Conservation (phyloP, 1,140 invertebrate species). For the Drosophila melanica region DNA sequence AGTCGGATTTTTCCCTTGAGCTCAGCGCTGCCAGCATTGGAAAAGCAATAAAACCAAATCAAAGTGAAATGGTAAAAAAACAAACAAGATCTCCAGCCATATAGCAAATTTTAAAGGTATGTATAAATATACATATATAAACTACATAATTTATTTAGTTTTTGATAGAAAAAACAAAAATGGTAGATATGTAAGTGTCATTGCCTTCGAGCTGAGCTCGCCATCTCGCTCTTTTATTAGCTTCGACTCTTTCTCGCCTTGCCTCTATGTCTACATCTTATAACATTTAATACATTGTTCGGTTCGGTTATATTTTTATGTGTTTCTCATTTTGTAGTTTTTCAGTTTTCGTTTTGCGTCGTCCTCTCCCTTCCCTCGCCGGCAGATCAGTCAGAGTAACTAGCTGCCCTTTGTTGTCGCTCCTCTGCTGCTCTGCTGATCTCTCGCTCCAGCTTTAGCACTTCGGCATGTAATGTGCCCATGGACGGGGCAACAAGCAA, state of each 20-base stretch:
- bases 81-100: constrained; percentile 9
- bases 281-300: constrained; percentile 55
- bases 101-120: constrained; percentile 6
- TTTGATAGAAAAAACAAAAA: constrained; percentile 10
- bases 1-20: constrained; percentile 23
- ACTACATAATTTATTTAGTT: not conserved
- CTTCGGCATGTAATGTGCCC: constrained; percentile 27
- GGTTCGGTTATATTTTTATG: constrained; percentile 44
- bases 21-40: not conserved
- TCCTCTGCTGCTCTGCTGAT: constrained; percentile 12
- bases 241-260: constrained; percentile 11
- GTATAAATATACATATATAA: constrained; percentile 3
- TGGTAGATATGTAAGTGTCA: constrained; percentile 41
- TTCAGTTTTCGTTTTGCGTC: constrained; percentile 51
- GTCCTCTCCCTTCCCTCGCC: not conserved
- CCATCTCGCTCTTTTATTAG: constrained; percentile 9
- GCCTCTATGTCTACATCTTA: constrained; percentile 35
- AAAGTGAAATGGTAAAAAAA: constrained; percentile 25
- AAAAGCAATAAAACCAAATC: constrained; percentile 32
- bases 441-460: constrained; percentile 14
- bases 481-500: constrained; percentile 29
- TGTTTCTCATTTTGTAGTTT: constrained; percentile 73
- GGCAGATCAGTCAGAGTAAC: constrained; percentile 14
- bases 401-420: constrained; percentile 49
- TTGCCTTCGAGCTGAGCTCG: constrained; percentile 24